Evolutionary conservation across 1,140 invertebrate genomes (phyloP).

Genomic region (Cyclargus thomasi): DNA sequence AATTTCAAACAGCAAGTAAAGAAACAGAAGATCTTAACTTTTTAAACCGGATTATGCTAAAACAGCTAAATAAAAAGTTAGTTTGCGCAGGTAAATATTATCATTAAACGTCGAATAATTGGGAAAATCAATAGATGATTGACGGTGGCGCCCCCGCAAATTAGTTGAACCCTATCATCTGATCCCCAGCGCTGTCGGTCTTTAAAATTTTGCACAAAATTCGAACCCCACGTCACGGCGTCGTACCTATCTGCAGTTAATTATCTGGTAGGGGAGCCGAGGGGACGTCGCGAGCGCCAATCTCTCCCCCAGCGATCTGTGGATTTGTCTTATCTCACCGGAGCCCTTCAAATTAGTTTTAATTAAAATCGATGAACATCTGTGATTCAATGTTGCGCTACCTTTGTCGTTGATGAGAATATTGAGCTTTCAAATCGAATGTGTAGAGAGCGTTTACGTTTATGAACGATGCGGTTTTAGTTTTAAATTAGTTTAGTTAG

Average conservation of each 20-base stretch:
- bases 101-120: constrained; percentile 40
- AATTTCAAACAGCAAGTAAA: no score
- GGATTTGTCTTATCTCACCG: constrained; percentile 40
- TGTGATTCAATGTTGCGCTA: constrained; percentile 8
- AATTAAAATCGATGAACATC: constrained; percentile 52
- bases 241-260: constrained; percentile 67
- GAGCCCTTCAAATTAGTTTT: constrained; percentile 59
- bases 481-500: background rate
- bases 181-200: constrained; percentile 38
- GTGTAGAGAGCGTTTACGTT: background rate
- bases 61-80: background rate
- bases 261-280: constrained; percentile 59
- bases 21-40: no score
- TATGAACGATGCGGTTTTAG: background rate
- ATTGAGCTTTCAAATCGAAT: background rate
- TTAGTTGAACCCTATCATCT: constrained; percentile 61
- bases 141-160: constrained; percentile 59
- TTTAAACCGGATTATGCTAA: no score
- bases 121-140: constrained; percentile 66
- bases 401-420: background rate
- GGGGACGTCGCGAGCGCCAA: constrained; percentile 51
- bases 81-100: constrained; percentile 8
- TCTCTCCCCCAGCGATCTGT: constrained; percentile 42
- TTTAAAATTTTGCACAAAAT: constrained; percentile 67
- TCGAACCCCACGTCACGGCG: constrained; percentile 49